Conservation (phyloP, 1,140 invertebrate genomes). For the Lamellibrachia luymesi region DNA sequence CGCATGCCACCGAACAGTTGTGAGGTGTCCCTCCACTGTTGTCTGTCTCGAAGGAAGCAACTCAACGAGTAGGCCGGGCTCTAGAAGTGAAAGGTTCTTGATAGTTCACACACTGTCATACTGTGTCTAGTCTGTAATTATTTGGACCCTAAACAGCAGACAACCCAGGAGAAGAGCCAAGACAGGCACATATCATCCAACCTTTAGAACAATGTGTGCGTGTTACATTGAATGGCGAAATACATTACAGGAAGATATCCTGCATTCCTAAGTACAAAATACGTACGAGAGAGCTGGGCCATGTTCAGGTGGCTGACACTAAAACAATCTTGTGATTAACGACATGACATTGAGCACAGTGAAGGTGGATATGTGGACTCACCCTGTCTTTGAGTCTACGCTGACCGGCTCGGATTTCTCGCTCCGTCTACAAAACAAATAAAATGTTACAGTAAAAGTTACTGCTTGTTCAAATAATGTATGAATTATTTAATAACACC, state of each 20-base stretch:
- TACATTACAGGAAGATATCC: too few relatives aligned
- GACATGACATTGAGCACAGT: not conserved
- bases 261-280: too few relatives aligned
- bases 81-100: slow-evolving; percentile 25
- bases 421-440: slow-evolving; percentile 3
- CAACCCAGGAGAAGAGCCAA: too few relatives aligned
- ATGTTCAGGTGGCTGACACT: too few relatives aligned
- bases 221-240: too few relatives aligned
- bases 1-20: slow-evolving; percentile 29
- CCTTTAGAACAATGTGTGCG: too few relatives aligned
- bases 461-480: too few relatives aligned
- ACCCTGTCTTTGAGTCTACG: slow-evolving; percentile 7
- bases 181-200: too few relatives aligned
- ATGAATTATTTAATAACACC: too few relatives aligned
- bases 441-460: not conserved
- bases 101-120: not conserved
- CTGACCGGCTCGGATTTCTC: slow-evolving; percentile 8
- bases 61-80: slow-evolving; percentile 46
- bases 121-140: too few relatives aligned
- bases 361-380: not conserved
- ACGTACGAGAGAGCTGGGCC: too few relatives aligned
- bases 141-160: too few relatives aligned
- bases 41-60: slow-evolving; percentile 46
- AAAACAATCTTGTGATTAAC: not conserved
- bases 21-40: slow-evolving; percentile 48